phyloP scores from a whole-genome alignment of 1,140 invertebrate genomes.

The Dolichoris vasculosae region DNA sequence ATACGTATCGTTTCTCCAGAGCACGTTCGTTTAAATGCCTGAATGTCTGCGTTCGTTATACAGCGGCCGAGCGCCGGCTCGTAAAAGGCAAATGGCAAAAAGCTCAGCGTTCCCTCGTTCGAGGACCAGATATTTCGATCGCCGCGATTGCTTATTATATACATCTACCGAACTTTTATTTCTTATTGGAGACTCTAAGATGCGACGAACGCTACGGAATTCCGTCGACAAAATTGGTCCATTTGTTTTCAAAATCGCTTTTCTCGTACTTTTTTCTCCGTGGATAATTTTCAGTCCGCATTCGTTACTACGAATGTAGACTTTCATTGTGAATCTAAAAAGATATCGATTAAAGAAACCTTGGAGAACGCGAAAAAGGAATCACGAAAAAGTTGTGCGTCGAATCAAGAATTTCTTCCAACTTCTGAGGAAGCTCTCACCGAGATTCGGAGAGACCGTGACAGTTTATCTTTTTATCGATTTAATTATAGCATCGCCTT shows the following conservation, averaged over 20 bases:
- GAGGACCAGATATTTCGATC: conserved; percentile 26
- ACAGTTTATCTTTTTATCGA: background rate
- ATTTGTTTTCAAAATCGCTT: background rate
- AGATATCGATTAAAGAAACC: background rate
- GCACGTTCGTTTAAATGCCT: conserved; percentile 55
- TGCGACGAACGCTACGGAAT: background rate
- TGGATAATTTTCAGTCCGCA: too few relatives aligned
- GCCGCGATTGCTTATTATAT: background rate
- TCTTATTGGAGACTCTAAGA: background rate
- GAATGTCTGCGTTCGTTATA: conserved; percentile 31
- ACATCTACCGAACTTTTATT: background rate
- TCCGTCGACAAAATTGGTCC: background rate
- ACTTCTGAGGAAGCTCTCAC: background rate
- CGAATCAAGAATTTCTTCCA: background rate
- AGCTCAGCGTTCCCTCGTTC: background rate
- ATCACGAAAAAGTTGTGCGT: background rate
- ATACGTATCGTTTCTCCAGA: background rate
- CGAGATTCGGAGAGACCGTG: background rate
- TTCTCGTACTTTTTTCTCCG: background rate
- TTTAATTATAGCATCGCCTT: background rate
- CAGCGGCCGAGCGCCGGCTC: background rate
- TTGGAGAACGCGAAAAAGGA: background rate
- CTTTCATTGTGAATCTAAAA: background rate
- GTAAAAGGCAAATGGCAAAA: conserved; percentile 13
- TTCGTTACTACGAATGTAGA: background rate